Base-by-base conservation (phyloP, 2,888 invertebrate genomes). In the Sinopyrophorus schimmeli region DNA sequence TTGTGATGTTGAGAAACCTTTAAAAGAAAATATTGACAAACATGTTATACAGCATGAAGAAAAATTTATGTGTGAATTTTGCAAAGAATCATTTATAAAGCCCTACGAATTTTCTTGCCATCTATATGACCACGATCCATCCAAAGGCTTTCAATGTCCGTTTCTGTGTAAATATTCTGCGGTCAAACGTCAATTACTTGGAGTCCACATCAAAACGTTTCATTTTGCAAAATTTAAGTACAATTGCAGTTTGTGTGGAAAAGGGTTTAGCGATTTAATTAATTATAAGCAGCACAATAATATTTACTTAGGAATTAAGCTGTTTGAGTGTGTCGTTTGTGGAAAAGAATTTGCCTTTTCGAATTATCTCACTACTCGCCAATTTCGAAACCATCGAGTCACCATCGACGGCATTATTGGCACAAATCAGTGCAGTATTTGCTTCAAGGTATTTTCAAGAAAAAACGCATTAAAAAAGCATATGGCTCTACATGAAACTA, bases 271-370 rank as follows among this genome's bases (percentile, higher is more conserved):
- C 68, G 77, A 78, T 59, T 71, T 72, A 28, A 74, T 75, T 24
- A 72, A 77, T 56, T 77, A 76, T 43, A 75, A 76, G 58, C 79
- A 79, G 50, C 80, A 81, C 64, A 74, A 76, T 59, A 80, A 80
- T 60, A 76, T 77, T n/a, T 79, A 79, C 64, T 72, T 74, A 18
- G 77, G 76, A 28, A 73, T 77, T 27, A 76, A 74, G 32, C 77
- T 77, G 40, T 70, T 78, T 32, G 71, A 72, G 7, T 80, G 79
- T 52, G 73, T 77, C 47, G 75, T 78, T 16, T 80, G 79, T 52
- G 73, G 74, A 31, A 77, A 77, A 50, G 72, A 72, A 11, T 79
- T 77, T 46, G 75, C 76, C 3, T 72, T 67, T 51, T 69, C 72
- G 3, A 77, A 80, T 40, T 65, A 65, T 38, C 51, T 71, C 2